Evolutionary conservation across 2,888 invertebrate species (phyloP), one percentile per base, ranked within the genome.

Genomic region (Subacronicta megacephala): DNA sequence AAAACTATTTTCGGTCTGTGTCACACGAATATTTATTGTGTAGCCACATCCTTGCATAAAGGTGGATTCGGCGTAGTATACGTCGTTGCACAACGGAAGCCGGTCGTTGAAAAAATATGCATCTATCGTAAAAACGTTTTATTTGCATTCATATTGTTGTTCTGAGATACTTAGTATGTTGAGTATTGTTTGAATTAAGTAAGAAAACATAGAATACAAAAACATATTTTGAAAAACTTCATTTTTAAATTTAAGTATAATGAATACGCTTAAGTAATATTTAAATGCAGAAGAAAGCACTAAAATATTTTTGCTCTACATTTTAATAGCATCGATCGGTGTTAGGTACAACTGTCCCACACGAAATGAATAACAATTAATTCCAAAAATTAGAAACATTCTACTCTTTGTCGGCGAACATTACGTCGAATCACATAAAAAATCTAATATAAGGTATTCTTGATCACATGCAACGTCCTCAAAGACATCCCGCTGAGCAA

Each of bases 401-500:
- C 17, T 36, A 23, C 41, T 44, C 64, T 72, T 64, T 72, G 72
- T 66, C 74, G 72, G 74, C 31, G 5, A 36, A 18, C 44, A n/a
- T 53, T 58, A 10, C 26, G 1, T 57, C 51, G 65, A 73, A 58
- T 72, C 66, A 52, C 61, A 74, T 78, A 78, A 80, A 78, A 76
- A 38, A 46, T 66, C 46, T 55, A 68, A 73, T 61, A 65, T 71
- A 68, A 64, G 17, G 51, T 66, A 54, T 57, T 10, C 62, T 56
- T 59, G 54, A 72, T 64, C 64, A 56, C 51, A 55, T 64, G 55
- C 36, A 55, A 63, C 63, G 40, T 62, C 58, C 61, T 64, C 63
- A 63, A 66, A 55, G 56, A 55, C 57, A 59, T 55, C 81, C 81
- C 75, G 78, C 84, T 77, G 82, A 47, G 79, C 77, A 68, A 54